Evolutionary conservation across 2,888 invertebrate genomes (phyloP).

Genomic region (Drosophila kambysellisi): DNA sequence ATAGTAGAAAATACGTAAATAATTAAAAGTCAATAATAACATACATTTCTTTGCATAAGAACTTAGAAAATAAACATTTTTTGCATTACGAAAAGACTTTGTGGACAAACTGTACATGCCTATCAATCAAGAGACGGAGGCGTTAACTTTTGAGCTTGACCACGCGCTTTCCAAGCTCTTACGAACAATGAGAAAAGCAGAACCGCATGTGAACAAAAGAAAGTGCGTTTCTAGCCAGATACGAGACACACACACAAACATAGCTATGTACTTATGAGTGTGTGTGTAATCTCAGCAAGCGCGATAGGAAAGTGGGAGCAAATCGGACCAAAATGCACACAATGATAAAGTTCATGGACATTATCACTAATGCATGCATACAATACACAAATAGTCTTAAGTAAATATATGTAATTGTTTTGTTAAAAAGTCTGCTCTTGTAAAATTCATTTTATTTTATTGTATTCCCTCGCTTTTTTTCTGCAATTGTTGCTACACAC

Average conservation of each 20-base stretch:
- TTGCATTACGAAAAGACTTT: no score
- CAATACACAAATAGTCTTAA: constrained; percentile 25
- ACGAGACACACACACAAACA: constrained; percentile 4
- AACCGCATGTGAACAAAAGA: constrained; percentile 63
- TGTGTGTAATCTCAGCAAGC: constrained; percentile 21
- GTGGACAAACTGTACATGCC: neutral
- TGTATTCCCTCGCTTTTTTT: constrained; percentile 9
- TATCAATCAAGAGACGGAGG: constrained; percentile 13
- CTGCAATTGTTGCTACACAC: constrained; percentile 23
- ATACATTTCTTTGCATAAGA: no score
- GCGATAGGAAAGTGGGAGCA: constrained; percentile 54
- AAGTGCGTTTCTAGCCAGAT: constrained; percentile 54
- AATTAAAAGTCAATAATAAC: no score
- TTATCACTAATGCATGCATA: constrained; percentile 16
- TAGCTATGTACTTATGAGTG: neutral
- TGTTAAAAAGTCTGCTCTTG: constrained; percentile 25
- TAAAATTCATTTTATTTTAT: constrained; percentile 41
- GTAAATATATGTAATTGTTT: constrained; percentile 33
- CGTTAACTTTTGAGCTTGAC: constrained; percentile 60
- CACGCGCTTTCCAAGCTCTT: constrained; percentile 47
- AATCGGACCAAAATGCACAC: constrained; percentile 6
- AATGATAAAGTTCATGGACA: constrained; percentile 48
- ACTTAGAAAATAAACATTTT: no score
- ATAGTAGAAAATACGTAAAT: no score
- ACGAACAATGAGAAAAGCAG: constrained; percentile 38